These are phyloP conservation scores for Oncopodura yosiiana DNA, from an alignment of 1,140 invertebrate species.

Conservation along the genomic window DNA sequence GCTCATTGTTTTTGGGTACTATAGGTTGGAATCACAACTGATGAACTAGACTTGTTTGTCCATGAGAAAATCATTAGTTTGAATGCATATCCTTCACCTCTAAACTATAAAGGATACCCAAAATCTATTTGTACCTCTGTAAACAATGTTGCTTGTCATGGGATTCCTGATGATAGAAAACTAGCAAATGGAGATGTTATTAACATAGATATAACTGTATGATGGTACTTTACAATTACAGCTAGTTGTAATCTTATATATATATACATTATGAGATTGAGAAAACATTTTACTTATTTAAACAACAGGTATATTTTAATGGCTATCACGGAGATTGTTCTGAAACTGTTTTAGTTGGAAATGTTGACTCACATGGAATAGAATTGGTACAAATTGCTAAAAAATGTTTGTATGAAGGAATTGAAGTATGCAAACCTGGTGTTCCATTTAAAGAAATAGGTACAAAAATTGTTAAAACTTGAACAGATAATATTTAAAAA, in stretches of 20 bases:
- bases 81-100: slow-evolving; percentile 80
- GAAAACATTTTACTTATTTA: too few relatives aligned
- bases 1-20: slow-evolving; percentile 30
- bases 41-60: slow-evolving; percentile 68
- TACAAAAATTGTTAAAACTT: slow-evolving; percentile 34
- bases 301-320: slow-evolving; percentile 66
- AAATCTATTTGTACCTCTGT: slow-evolving; percentile 92
- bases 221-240: too few relatives aligned
- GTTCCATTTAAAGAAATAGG: slow-evolving; percentile 66
- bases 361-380: slow-evolving; percentile 62
- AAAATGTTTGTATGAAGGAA: slow-evolving; percentile 61
- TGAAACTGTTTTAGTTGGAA: slow-evolving; percentile 70
- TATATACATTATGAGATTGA: too few relatives aligned
- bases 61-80: slow-evolving; percentile 58
- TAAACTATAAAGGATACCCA: slow-evolving; percentile 75
- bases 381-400: slow-evolving; percentile 59
- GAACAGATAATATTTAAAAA: background rate
- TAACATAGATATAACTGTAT: slow-evolving; percentile 84
- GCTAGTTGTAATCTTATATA: too few relatives aligned
- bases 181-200: slow-evolving; percentile 78
- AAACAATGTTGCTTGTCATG: slow-evolving; percentile 90
- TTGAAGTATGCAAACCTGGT: slow-evolving; percentile 65
- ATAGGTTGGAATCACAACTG: slow-evolving; percentile 75
- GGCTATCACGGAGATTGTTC: slow-evolving; percentile 90
- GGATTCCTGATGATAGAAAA: slow-evolving; percentile 76